These are phyloP conservation scores for Panagrolaimus sp. DNA, from an alignment of 1,140 invertebrate genomes.

Conservation along the genomic window DNA sequence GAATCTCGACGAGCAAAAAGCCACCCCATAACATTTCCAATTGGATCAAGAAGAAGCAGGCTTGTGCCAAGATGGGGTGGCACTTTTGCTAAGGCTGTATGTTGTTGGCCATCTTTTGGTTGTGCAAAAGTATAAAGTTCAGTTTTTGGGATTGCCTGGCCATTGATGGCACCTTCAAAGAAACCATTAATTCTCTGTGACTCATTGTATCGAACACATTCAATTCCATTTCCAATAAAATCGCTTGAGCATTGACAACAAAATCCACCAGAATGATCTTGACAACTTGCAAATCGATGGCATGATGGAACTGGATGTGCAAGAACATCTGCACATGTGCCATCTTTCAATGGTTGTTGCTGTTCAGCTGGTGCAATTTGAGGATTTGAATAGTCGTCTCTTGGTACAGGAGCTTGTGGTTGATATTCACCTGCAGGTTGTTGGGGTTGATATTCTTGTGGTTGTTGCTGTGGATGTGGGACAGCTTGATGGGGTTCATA, in stretches of 20 bases:
- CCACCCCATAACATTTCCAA: slow-evolving; percentile 80
- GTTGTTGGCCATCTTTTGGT: slow-evolving; percentile 76
- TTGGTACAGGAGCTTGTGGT: not conserved
- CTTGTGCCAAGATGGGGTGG: slow-evolving; percentile 70
- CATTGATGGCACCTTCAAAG: slow-evolving; percentile 74
- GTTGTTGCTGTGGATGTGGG: not conserved
- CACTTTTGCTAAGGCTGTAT: slow-evolving; percentile 79
- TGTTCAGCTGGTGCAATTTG: slow-evolving; percentile 1
- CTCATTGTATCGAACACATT: slow-evolving; percentile 74
- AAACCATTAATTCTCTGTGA: slow-evolving; percentile 77
- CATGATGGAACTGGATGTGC: slow-evolving; percentile 2
- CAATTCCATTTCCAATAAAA: slow-evolving; percentile 81
- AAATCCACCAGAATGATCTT: slow-evolving; percentile 74
- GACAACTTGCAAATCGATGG: slow-evolving; percentile 66
- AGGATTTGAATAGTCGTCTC: not conserved
- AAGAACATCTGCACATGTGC: not conserved
- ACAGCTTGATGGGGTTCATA: not conserved
- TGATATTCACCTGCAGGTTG: not conserved
- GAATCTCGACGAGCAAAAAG: slow-evolving; percentile 69
- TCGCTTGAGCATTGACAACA: slow-evolving; percentile 77
- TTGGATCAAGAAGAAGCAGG: slow-evolving; percentile 71
- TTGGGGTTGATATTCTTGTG: not conserved
- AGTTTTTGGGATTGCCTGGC: slow-evolving; percentile 68
- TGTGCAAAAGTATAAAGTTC: slow-evolving; percentile 86
- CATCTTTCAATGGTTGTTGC: not conserved